These are phyloP conservation scores for Bubalus kerabau DNA, from an alignment of 2,113 vertebrate genomes.

Conservation along the genomic window DNA sequence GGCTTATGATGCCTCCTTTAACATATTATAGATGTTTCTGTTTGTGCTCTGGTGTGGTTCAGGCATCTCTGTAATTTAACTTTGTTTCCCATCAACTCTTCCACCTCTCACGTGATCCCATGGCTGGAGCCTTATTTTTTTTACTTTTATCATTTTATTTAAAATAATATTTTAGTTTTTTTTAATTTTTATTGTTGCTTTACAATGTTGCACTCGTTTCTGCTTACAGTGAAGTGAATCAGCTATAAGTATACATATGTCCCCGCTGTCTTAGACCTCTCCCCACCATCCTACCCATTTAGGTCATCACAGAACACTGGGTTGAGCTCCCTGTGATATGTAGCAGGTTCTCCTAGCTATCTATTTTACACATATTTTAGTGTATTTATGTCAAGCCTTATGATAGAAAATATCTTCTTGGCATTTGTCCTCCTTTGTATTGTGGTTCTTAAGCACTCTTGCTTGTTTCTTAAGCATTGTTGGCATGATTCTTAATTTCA, in stretches of 20 bases:
- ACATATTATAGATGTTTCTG: background rate
- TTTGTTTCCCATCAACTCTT: background rate
- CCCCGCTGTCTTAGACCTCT: background rate
- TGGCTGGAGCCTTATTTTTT: background rate
- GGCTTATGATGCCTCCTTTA: background rate
- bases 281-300: background rate
- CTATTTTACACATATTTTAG: background rate
- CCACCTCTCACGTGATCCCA: accelerated
- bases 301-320: background rate
- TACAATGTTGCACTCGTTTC: background rate
- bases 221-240: background rate
- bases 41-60: no score
- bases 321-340: background rate
- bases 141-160: background rate
- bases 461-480: background rate
- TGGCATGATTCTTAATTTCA: background rate
- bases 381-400: background rate
- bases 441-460: background rate
- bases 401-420: background rate
- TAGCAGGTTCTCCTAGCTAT: background rate
- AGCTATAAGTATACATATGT: background rate
- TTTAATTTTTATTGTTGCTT: background rate
- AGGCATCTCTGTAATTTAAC: accelerated
- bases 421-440: background rate
- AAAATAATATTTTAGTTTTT: background rate